phyloP scores from a whole-genome alignment of 2,888 invertebrate genomes.

The Campopleginae sp. region DNA sequence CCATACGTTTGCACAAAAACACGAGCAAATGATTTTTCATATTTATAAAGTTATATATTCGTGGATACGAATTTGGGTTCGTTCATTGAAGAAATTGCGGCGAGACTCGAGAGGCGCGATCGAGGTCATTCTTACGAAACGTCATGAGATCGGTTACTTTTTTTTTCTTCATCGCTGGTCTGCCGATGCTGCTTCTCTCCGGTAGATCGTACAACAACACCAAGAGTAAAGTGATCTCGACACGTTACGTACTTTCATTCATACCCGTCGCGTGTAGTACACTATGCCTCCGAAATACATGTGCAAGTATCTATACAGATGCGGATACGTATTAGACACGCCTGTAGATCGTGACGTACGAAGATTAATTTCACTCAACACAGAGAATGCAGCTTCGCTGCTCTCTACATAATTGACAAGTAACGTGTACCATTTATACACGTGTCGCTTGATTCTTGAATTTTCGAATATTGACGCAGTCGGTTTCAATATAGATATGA shows the following conservation, averaged over 20 bases:
- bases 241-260: constrained; percentile 60
- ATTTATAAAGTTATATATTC: not conserved
- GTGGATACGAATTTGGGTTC: constrained; percentile 1
- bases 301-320: constrained; percentile 11
- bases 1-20: not conserved
- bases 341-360: constrained; percentile 50
- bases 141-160: constrained; percentile 65
- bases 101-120: constrained; percentile 47
- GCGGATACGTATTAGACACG: constrained; percentile 35
- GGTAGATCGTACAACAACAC: constrained; percentile 37
- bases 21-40: not conserved
- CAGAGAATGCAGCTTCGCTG: constrained; percentile 28
- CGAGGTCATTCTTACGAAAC: constrained; percentile 66
- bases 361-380: constrained; percentile 55
- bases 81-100: constrained; percentile 65
- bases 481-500: not conserved
- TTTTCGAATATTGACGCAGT: constrained; percentile 19
- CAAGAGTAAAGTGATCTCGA: constrained; percentile 56
- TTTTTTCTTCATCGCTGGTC: constrained; percentile 27
- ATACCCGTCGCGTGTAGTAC: constrained; percentile 27
- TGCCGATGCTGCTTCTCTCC: constrained; percentile 36
- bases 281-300: constrained; percentile 17
- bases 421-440: constrained; percentile 25
- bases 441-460: constrained; percentile 8
- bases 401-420: constrained; percentile 36